Evolutionary conservation across 2,888 invertebrate species (phyloP).

Genomic region (Acheta domesticus): DNA sequence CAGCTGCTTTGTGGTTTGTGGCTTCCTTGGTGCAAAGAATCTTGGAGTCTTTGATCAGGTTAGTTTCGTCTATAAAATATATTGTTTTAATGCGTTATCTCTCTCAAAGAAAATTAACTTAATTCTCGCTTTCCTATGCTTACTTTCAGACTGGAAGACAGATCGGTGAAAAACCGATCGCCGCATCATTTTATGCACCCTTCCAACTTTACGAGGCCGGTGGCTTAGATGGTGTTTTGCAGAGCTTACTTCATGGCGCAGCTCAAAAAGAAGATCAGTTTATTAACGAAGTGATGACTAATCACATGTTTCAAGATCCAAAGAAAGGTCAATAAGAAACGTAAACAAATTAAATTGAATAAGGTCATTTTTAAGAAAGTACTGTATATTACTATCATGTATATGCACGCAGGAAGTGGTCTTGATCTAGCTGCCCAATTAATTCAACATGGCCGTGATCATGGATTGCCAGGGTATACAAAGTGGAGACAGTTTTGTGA

Average conservation of each 20-base stretch:
- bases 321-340: constrained; percentile 39
- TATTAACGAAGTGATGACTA: constrained; percentile 49
- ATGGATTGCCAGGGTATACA: constrained; percentile 54
- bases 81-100: no score
- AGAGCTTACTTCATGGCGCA: constrained; percentile 48
- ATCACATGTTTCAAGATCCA: constrained; percentile 48
- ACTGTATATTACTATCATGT: neutral
- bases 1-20: constrained; percentile 54
- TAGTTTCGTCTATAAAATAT: constrained; percentile 20
- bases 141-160: constrained; percentile 42
- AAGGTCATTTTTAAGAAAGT: neutral
- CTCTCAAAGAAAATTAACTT: no score
- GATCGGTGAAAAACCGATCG: constrained; percentile 49
- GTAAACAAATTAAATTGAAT: neutral
- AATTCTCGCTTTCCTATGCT: no score
- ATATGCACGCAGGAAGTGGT: constrained; percentile 42
- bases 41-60: constrained; percentile 46
- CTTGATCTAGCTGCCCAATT: constrained; percentile 55
- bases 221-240: constrained; percentile 51
- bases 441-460: constrained; percentile 58
- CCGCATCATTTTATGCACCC: constrained; percentile 54
- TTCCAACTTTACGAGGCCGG: constrained; percentile 53
- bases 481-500: constrained; percentile 53
- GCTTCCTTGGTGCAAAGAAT: constrained; percentile 52
- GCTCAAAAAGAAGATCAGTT: constrained; percentile 48